Percentiles rank a stretch among this genome's conserved stretches.
phyloP scores from a whole-genome alignment of 2,113 vertebrate species.

The Meles meles region DNA sequence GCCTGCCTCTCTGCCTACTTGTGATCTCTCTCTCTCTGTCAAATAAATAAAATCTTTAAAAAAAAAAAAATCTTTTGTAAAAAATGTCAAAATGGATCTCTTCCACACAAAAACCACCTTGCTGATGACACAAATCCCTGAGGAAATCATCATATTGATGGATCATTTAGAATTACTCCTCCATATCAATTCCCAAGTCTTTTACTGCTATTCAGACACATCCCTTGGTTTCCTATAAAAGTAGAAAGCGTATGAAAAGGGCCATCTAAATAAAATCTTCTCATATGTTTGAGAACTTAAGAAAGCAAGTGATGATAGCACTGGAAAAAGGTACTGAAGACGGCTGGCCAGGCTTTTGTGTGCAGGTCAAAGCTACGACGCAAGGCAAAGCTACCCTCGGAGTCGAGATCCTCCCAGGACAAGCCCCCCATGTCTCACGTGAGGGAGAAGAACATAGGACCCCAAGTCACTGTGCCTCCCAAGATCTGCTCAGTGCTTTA shows the following conservation, averaged over 20 bases:
- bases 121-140: not conserved
- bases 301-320: not conserved
- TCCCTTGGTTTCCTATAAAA: not conserved
- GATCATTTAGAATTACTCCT: not conserved
- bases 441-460: not conserved
- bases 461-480: not conserved
- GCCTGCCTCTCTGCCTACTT: too few relatives aligned
- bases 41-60: too few relatives aligned
- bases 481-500: not conserved
- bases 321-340: not conserved
- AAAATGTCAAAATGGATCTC: not conserved
- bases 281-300: not conserved
- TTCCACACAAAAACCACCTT: not conserved
- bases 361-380: not conserved
- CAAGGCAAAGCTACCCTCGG: not conserved
- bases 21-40: too few relatives aligned
- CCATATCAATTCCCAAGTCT: not conserved
- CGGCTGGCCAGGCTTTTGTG: not conserved
- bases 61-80: slow-evolving; percentile 12
- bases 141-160: not conserved
- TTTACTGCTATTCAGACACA: not conserved
- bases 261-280: not conserved
- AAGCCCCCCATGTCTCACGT: not conserved
- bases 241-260: not conserved
- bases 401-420: not conserved